A percentile compares a stretch with the other conserved stretches of the same genome.
phyloP scores from a whole-genome alignment of 2,113 vertebrate species.

The Pteropus alecto region DNA sequence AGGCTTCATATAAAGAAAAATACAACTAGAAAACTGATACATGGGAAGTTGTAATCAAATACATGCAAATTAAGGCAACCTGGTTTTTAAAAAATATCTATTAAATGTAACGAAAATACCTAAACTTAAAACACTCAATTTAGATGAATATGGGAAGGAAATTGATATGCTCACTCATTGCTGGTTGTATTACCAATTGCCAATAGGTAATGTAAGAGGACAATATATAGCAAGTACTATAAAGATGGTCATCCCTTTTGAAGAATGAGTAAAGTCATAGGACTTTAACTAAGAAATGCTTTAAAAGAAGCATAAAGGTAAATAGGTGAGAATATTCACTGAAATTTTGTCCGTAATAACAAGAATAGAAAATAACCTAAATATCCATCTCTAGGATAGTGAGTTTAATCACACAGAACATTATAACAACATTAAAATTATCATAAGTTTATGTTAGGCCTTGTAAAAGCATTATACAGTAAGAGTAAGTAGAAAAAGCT shows the following conservation, averaged over 20 bases:
- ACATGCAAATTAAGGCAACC: background rate
- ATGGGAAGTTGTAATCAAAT: background rate
- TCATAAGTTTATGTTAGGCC: background rate
- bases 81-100: background rate
- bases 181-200: background rate
- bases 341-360: background rate
- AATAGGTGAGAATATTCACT: background rate
- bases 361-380: background rate
- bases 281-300: background rate
- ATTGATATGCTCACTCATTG: background rate
- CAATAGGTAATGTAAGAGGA: background rate
- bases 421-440: background rate
- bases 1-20: background rate
- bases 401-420: background rate
- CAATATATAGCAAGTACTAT: background rate
- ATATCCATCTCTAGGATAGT: background rate
- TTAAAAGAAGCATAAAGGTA: background rate
- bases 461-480: background rate
- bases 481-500: background rate
- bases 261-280: background rate
- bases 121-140: background rate
- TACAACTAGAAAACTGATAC: background rate
- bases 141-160: background rate
- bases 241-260: background rate
- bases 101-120: background rate